Conservation (phyloP, 2,888 invertebrate species). For the Eubasilissa splendida region DNA sequence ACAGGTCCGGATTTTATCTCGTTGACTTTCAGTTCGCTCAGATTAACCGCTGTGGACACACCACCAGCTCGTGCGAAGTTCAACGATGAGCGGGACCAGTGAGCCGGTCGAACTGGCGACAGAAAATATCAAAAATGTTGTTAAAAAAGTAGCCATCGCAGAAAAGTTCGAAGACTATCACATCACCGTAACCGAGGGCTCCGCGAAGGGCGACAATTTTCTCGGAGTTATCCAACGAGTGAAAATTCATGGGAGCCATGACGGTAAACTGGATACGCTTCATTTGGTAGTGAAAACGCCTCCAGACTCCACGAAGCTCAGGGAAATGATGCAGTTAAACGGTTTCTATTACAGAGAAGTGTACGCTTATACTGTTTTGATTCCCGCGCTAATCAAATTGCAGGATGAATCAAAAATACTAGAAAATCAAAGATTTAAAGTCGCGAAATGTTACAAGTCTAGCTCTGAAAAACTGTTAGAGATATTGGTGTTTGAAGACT, state of each 20-base stretch:
- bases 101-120: background rate
- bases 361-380: slow-evolving; percentile 34
- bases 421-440: slow-evolving; percentile 22
- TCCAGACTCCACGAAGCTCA: background rate
- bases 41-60: too few relatives aligned
- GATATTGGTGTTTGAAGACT: slow-evolving; percentile 49
- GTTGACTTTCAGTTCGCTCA: too few relatives aligned
- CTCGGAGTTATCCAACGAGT: slow-evolving; percentile 41
- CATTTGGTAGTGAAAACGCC: slow-evolving; percentile 40
- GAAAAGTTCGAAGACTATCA: slow-evolving; percentile 22
- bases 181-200: slow-evolving; percentile 1
- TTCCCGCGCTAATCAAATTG: slow-evolving; percentile 44
- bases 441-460: slow-evolving; percentile 32
- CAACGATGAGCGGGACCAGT: too few relatives aligned
- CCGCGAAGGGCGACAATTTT: slow-evolving; percentile 47
- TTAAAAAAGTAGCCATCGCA: slow-evolving; percentile 21
- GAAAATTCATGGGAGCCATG: slow-evolving; percentile 27
- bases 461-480: slow-evolving; percentile 32
- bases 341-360: slow-evolving; percentile 40
- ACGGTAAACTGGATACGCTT: slow-evolving; percentile 9
- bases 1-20: too few relatives aligned
- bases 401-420: slow-evolving; percentile 54
- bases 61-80: too few relatives aligned
- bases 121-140: slow-evolving; percentile 15
- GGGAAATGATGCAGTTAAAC: slow-evolving; percentile 32